Evolutionary conservation across 2,113 vertebrate species (phyloP).

Genomic region (Pelvicachromis taeniatus): DNA sequence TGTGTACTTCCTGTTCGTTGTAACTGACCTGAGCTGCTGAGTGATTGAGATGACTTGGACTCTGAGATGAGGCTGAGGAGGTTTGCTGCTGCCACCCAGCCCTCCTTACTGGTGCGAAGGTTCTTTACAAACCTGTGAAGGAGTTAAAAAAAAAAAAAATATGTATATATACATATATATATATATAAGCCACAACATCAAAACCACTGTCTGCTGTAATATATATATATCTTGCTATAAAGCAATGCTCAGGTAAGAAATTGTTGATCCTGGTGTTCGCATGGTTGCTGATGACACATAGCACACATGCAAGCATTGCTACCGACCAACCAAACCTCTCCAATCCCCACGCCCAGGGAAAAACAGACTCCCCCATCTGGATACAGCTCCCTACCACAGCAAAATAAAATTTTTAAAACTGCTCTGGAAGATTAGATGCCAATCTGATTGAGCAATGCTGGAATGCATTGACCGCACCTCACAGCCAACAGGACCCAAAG

Average conservation of each 20-base stretch:
- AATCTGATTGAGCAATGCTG: not conserved
- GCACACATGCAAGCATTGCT: not conserved
- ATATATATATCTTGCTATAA: fast-evolving
- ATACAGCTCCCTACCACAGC: not conserved
- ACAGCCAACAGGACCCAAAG: not conserved
- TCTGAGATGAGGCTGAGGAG: slow-evolving; percentile 81
- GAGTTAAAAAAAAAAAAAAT: too few relatives aligned
- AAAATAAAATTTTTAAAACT: not conserved
- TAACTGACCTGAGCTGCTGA: slow-evolving; percentile 85
- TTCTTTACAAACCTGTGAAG: slow-evolving; percentile 86
- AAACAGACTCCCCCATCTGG: not conserved
- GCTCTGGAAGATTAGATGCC: not conserved
- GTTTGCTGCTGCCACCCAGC: slow-evolving; percentile 84
- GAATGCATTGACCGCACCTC: not conserved
- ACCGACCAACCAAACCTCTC: not conserved
- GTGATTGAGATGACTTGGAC: slow-evolving; percentile 85
- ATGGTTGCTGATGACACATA: not conserved
- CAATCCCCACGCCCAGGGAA: not conserved
- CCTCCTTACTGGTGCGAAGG: slow-evolving; percentile 82
- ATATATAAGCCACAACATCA: not conserved
- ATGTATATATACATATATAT: too few relatives aligned
- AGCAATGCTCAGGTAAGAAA: not conserved
- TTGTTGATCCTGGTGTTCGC: not conserved
- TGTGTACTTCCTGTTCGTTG: not conserved
- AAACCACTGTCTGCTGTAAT: not conserved